Base-by-base conservation (phyloP, 1,140 invertebrate species). In the Philopotamus ludificatus region DNA sequence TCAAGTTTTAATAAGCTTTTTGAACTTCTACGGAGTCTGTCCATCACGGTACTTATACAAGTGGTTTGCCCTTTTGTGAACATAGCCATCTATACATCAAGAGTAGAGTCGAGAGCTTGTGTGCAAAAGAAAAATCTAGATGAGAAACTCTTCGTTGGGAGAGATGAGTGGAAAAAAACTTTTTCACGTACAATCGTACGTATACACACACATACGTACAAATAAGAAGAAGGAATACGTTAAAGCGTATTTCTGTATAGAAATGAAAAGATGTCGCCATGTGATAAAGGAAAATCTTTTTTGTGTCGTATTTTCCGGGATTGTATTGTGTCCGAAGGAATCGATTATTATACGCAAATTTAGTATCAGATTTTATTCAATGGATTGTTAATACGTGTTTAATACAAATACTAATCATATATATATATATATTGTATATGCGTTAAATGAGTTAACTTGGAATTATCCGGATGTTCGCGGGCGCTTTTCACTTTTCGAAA, bases 1-100 rank as follows among this genome's bases (percentile, higher is more conserved):
- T 34, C 4, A 12, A 12, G 12, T 34, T 34, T 4, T 4, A 34
- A 12, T 34, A 34, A 34, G 4, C 4, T 34, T 34, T 34, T 34
- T 4, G 28, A 34, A 34, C 28, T 34, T 7, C 44, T 15, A 47
- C 44, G 4, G 18, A 47, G 10, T 47, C 18, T 16, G 15, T 16
- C 8, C 18, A 47, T 9, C 4, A 7, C 8, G 10, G 18, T 12
- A 47, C 10, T 4, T 47, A 47, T 16, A 16, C 44, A 20, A 47
- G 44, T 47, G 44, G 44, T 12, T 47, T 20, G 44, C 18, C 44
- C 44, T 47, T 47, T 47, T 47, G 44, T 15, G 44, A 15, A 34
- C 12, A 34, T 7, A 4, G 10, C 10, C 44, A 47, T 47, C 10
- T 47, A 47, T 20, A 20, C 44, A 47, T 47, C 44, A 20, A 8